phyloP scores from a whole-genome alignment of 1,140 invertebrate genomes.

The Drosophila aff. region DNA sequence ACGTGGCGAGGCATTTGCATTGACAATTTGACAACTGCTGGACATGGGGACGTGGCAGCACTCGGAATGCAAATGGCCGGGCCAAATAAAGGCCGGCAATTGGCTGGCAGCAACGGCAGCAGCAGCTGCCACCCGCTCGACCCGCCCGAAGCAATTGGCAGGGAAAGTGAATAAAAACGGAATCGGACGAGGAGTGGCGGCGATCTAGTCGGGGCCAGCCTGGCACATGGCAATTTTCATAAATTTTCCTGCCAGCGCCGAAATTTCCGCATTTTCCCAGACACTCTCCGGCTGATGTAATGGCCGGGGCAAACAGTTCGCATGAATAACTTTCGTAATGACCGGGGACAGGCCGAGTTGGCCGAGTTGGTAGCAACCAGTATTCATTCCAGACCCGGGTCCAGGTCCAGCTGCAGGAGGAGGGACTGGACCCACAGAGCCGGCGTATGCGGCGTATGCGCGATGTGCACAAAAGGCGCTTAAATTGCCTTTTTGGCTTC shows the following conservation, averaged over 20 bases:
- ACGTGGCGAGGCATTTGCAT: conserved; percentile 62
- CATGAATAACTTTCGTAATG: conserved; percentile 80
- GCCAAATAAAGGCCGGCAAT: conserved; percentile 23
- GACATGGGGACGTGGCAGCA: conserved; percentile 28
- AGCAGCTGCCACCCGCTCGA: conserved; percentile 10
- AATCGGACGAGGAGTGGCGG: background rate
- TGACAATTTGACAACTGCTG: conserved; percentile 74
- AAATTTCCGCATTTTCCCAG: conserved; percentile 70
- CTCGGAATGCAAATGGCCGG: conserved; percentile 58
- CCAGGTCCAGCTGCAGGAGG: conserved; percentile 7
- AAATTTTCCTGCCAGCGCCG: conserved; percentile 65
- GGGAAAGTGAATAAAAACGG: conserved; percentile 55
- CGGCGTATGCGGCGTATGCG: conserved; percentile 58
- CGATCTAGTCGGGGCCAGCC: conserved; percentile 4
- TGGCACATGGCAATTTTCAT: conserved; percentile 73
- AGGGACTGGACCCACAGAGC: conserved; percentile 16
- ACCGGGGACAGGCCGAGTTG: conserved; percentile 46
- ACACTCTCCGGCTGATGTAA: conserved; percentile 62
- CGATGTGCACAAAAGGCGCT: conserved; percentile 63
- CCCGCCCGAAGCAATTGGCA: conserved; percentile 46
- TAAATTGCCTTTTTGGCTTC: conserved; percentile 73
- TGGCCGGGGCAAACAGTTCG: conserved; percentile 75
- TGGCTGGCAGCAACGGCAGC: conserved; percentile 46
- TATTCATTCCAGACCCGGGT: background rate
- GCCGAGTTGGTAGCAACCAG: conserved; percentile 9